Evolutionary conservation across 2,797 vertebrate genomes (phyloP), one percentile per base, ranked within the genome.

Genomic region (Siniperca scherzeri): DNA sequence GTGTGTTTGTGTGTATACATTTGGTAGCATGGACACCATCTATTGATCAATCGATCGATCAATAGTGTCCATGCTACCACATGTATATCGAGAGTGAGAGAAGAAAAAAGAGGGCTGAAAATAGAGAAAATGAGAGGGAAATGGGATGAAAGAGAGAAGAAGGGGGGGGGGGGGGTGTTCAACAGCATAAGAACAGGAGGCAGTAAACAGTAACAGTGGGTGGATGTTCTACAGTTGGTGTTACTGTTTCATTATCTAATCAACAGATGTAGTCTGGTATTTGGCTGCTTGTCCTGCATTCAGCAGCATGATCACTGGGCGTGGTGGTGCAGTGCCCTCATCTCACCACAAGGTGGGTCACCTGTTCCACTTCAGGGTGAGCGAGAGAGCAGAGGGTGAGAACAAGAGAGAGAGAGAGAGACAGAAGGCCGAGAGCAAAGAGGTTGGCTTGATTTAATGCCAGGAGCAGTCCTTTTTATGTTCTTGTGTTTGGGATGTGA

Each of bases 341-440:
- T 77, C 2, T 64, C 11, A 52, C 90, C 93, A 91, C 91, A 48
- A 88, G 93, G 84, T 91, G 90, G 91, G 8, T 38, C 82, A 81
- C 86, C 76, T 66, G 77, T 78, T 88, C 84, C 81, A 89, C 69
- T 52, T 61, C 40, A 79, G 46, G 77, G 30, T 27, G 3, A 57
- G 42, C 65, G 21, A 36, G 11, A 16, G 22, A 21, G 30, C 10
- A 42, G 21, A 22, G 40, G 44, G 50, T 40, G 44, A 17, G 22
- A 19, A 13, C 14, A 30, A 16, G 21, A 1, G 21, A 17, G 36
- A 48, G 12, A 52, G 13, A 25, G 59, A 62, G 44, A 33, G 42
- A 27, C 33, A 33, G 21, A 53, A 7, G 36, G 48, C 21, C 12
- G 16, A 14, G 22, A 46, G 40, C 25, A 40, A 12, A 59, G 21